Evolutionary conservation across 2,888 invertebrate genomes (phyloP).

Genomic region (Trypoxylon attenuatum): DNA sequence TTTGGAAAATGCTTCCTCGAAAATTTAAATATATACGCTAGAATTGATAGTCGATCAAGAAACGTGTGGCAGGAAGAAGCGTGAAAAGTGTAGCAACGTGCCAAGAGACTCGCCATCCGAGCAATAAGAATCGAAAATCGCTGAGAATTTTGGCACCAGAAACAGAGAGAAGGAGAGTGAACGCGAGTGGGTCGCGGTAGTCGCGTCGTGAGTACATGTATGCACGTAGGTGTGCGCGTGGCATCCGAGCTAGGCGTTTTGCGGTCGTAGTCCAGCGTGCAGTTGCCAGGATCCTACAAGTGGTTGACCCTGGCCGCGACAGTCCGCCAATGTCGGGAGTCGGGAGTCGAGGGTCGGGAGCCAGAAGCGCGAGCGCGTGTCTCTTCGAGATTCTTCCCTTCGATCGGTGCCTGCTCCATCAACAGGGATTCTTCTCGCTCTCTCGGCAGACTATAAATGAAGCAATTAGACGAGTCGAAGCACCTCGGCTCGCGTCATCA

Average conservation of each 20-base stretch:
- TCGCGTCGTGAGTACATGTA: too few relatives aligned
- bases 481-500: too few relatives aligned
- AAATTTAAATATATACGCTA: too few relatives aligned
- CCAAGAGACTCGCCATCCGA: conserved; percentile 18
- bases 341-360: conserved; percentile 45
- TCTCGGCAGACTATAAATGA: not conserved
- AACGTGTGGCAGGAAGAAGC: not conserved
- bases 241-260: conserved; percentile 34
- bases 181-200: not conserved
- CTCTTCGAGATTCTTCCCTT: conserved; percentile 29
- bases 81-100: not conserved
- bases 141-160: conserved; percentile 35
- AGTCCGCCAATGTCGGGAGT: conserved; percentile 40
- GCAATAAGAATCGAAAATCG: conserved; percentile 20
- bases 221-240: conserved; percentile 10
- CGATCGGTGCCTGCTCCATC: not conserved
- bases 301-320: conserved; percentile 69
- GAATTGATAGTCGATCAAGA: not conserved
- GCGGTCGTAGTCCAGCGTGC: conserved; percentile 40
- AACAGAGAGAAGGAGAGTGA: not conserved
- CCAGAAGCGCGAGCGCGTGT: conserved; percentile 18
- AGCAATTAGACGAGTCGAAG: not conserved
- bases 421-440: not conserved
- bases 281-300: conserved; percentile 67
- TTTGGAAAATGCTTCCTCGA: too few relatives aligned